phyloP scores from a whole-genome alignment of 1,140 invertebrate species.

The Drosophila sulfurigaster region DNA sequence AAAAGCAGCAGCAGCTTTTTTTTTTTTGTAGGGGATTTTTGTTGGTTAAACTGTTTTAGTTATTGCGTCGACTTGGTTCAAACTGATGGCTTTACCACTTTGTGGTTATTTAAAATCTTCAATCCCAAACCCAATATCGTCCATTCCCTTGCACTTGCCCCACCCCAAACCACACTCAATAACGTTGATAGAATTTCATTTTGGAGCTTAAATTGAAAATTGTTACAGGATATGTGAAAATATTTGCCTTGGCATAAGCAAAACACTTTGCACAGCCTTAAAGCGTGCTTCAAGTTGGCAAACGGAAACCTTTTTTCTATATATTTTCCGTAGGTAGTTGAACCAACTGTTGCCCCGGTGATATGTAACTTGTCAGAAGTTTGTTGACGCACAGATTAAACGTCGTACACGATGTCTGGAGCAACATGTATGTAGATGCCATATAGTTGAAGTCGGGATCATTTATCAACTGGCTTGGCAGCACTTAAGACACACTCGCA shows the following conservation, averaged over 20 bases:
- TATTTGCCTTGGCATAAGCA: conserved; percentile 14
- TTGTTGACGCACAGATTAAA: conserved; percentile 77
- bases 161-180: not conserved
- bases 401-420: conserved; percentile 37
- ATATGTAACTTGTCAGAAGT: conserved; percentile 78
- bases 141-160: not conserved
- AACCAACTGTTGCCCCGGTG: conserved; percentile 78
- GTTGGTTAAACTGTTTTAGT: conserved; percentile 46
- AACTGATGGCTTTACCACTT: conserved; percentile 29
- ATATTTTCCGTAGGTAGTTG: not conserved
- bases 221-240: conserved; percentile 13
- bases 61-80: conserved; percentile 23
- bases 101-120: conserved; percentile 48
- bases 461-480: conserved; percentile 68
- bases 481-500: conserved; percentile 62
- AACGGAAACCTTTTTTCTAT: no score
- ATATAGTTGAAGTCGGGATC: conserved; percentile 38
- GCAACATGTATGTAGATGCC: conserved; percentile 57
- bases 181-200: conserved; percentile 23
- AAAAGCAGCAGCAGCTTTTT: conserved; percentile 11
- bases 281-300: conserved; percentile 6
- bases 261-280: conserved; percentile 40
- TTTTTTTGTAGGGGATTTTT: conserved; percentile 40
- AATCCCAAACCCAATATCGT: not conserved
- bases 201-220: conserved; percentile 42